phyloP scores from a whole-genome alignment of 2,113 vertebrate genomes.

The Cranoglanis bouderius region DNA sequence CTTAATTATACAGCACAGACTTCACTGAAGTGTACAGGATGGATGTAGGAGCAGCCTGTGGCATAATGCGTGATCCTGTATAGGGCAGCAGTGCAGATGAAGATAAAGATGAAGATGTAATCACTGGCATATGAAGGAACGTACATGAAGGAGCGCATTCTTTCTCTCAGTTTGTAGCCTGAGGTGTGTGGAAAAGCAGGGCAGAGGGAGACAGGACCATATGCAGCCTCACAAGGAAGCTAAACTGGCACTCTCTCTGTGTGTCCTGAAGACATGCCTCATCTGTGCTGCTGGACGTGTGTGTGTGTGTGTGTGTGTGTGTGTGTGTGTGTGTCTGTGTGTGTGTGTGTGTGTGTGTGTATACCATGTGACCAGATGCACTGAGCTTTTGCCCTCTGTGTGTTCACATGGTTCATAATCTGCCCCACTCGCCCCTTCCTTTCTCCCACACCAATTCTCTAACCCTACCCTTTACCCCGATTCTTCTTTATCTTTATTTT shows the following conservation, averaged over 20 bases:
- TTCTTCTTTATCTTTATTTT: background rate
- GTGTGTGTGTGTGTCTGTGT: no score
- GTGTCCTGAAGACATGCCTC: slow-evolving; percentile 51
- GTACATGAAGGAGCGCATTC: background rate
- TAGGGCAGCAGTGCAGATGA: background rate
- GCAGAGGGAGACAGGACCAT: slow-evolving; percentile 39
- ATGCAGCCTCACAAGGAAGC: slow-evolving; percentile 48
- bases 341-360: slow-evolving; percentile 4
- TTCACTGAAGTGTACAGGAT: background rate
- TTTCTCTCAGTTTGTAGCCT: slow-evolving; percentile 34
- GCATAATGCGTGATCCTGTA: slow-evolving; percentile 2
- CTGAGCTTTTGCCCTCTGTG: slow-evolving; percentile 17
- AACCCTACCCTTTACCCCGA: background rate
- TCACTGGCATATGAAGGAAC: slow-evolving; percentile 40
- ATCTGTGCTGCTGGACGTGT: slow-evolving; percentile 46
- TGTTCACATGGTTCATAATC: slow-evolving; percentile 18
- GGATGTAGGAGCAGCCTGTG: background rate
- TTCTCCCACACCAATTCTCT: background rate
- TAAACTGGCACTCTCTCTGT: slow-evolving; percentile 30
- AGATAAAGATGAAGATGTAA: slow-evolving; percentile 28
- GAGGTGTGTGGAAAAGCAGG: slow-evolving; percentile 35
- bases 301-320: slow-evolving; percentile 3
- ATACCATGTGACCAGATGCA: slow-evolving; percentile 34
- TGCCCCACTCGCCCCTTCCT: background rate
- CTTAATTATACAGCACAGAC: background rate